Conservation (phyloP, 1,140 invertebrate genomes). For the Drosophila carrolli region DNA sequence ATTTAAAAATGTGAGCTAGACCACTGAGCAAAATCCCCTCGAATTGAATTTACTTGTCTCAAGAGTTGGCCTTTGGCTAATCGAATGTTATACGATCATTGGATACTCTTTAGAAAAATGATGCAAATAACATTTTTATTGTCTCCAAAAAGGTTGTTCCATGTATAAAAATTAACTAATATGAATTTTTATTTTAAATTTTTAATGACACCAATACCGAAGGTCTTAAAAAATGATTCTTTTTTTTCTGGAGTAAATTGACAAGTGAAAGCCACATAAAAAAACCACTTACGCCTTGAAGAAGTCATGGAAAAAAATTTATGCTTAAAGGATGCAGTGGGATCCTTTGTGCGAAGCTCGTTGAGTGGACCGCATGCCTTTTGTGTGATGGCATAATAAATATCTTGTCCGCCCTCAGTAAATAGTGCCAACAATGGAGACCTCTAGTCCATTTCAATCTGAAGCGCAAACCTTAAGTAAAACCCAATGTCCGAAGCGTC, state of each 20-base stretch:
- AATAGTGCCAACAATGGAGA: slow-evolving; percentile 65
- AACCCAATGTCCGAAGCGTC: slow-evolving; percentile 39
- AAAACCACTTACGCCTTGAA: slow-evolving; percentile 3
- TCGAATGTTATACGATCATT: background rate
- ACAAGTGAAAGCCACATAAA: background rate
- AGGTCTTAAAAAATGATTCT: background rate
- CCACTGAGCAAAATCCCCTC: slow-evolving; percentile 15
- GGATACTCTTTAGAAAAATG: slow-evolving; percentile 1
- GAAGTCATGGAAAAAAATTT: slow-evolving; percentile 34
- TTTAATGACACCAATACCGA: too few species aligned
- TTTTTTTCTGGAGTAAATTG: background rate
- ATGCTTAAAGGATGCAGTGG: slow-evolving; percentile 56
- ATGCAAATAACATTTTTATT: background rate
- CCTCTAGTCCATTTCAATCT: slow-evolving; percentile 21
- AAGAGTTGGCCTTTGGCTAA: background rate
- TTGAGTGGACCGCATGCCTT: slow-evolving; percentile 57
- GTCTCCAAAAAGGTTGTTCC: background rate
- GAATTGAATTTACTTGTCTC: slow-evolving; percentile 46
- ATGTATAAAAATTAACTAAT: too few species aligned
- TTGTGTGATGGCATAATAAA: slow-evolving; percentile 82
- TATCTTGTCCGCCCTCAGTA: slow-evolving; percentile 66
- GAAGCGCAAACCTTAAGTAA: slow-evolving; percentile 31
- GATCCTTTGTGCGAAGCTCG: slow-evolving; percentile 32
- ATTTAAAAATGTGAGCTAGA: slow-evolving; percentile 32
- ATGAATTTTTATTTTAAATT: too few species aligned